Percentiles rank a stretch among this genome's conserved stretches.
Conservation (phyloP, 2,888 invertebrate species). For the Drosophila emarginata region DNA sequence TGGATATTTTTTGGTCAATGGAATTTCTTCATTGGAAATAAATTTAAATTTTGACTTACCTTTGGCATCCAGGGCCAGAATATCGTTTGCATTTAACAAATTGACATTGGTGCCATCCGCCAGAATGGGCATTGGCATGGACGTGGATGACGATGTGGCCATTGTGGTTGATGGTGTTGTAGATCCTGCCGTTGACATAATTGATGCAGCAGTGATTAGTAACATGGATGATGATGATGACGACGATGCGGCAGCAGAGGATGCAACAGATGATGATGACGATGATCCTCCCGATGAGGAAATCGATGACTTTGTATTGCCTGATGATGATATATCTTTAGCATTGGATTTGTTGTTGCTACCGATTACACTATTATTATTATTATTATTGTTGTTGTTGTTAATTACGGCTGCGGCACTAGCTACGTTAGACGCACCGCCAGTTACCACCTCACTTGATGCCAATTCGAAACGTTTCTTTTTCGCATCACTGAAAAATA, state of each 20-base stretch:
- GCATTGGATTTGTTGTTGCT: constrained; percentile 11
- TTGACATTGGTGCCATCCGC: constrained; percentile 45
- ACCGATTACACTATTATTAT: constrained; percentile 25
- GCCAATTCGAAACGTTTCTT: constrained; percentile 80
- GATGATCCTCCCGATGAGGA: constrained; percentile 12
- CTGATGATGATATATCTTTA: constrained; percentile 14
- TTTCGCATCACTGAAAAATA: constrained; percentile 79
- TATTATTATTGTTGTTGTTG: constrained; percentile 37
- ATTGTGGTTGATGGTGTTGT: constrained; percentile 38
- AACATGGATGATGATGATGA: constrained; percentile 35
- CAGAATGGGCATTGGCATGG: constrained; percentile 33
- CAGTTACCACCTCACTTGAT: constrained; percentile 42
- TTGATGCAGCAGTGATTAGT: constrained; percentile 45
- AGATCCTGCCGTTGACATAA: constrained; percentile 42
- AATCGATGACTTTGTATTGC: constrained; percentile 12
- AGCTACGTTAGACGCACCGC: constrained; percentile 47
- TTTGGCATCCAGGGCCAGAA: constrained; percentile 83
- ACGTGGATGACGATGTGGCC: constrained; percentile 41
- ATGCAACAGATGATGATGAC: not conserved
- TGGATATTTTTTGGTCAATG: too few species aligned
- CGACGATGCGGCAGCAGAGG: constrained; percentile 37
- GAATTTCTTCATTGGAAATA: too few species aligned
- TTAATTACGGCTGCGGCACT: constrained; percentile 25
- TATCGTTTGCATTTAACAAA: constrained; percentile 53
- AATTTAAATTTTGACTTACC: constrained; percentile 84